These are phyloP conservation scores for Pteromalus puparum DNA, from an alignment of 1,140 invertebrate genomes.

Conservation along the genomic window DNA sequence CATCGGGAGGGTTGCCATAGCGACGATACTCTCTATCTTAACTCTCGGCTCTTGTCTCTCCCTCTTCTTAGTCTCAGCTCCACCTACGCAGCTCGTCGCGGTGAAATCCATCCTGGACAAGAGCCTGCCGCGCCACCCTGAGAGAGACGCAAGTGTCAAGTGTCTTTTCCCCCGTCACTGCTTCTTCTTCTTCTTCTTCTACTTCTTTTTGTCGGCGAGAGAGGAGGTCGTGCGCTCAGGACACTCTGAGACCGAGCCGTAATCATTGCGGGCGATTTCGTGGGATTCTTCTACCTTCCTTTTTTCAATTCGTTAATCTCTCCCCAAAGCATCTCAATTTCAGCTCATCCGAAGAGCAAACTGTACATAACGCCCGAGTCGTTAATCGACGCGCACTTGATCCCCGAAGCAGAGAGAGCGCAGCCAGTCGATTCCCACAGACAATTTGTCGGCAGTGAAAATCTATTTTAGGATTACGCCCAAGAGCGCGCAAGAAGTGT, in stretches of 20 bases:
- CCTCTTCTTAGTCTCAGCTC: conserved; percentile 46
- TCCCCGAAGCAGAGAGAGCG: background rate
- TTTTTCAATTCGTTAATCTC: background rate
- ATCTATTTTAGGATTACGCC: conserved; percentile 65
- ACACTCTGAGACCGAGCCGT: background rate
- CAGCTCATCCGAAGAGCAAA: background rate
- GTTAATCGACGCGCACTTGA: conserved; percentile 50
- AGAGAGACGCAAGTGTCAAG: conserved; percentile 68
- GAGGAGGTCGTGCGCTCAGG: no score
- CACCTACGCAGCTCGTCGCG: conserved; percentile 17
- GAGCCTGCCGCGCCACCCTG: conserved; percentile 19
- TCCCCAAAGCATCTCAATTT: background rate
- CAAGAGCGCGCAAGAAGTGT: conserved; percentile 31
- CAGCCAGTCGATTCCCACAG: conserved; percentile 57
- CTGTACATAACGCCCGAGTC: background rate
- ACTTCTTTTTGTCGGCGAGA: background rate
- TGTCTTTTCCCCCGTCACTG: conserved; percentile 57
- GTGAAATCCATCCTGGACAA: conserved; percentile 44
- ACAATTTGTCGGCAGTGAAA: conserved; percentile 64
- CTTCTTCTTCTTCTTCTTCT: conserved; percentile 40
- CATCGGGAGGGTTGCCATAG: conserved; percentile 74
- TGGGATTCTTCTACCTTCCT: background rate
- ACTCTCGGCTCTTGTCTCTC: conserved; percentile 60
- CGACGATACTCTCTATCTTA: conserved; percentile 66
- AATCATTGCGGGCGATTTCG: background rate